phyloP scores from a whole-genome alignment of 2,113 vertebrate species.

The Fulmarus glacialis region DNA sequence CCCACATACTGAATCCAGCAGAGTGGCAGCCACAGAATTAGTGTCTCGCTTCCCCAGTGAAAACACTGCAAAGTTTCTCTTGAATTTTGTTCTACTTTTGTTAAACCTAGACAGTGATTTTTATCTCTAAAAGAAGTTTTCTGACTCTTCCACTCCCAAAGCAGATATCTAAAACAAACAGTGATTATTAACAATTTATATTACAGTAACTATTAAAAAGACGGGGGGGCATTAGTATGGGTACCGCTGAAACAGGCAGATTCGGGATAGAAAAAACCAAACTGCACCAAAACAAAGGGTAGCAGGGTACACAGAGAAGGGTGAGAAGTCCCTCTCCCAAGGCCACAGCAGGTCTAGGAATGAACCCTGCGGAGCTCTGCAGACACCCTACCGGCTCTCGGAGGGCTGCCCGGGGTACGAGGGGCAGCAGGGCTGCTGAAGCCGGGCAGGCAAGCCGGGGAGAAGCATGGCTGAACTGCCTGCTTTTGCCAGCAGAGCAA shows the following conservation, averaged over 20 bases:
- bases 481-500: neutral
- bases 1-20: constrained; percentile 34
- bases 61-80: neutral
- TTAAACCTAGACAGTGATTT: neutral
- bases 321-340: neutral
- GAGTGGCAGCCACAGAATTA: constrained; percentile 8
- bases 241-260: neutral
- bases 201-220: neutral
- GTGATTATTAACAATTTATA: neutral
- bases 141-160: neutral
- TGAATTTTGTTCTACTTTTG: constrained; percentile 21
- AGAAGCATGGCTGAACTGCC: fast-evolving
- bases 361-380: too few relatives aligned
- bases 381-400: neutral
- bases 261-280: neutral
- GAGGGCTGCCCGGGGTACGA: neutral
- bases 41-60: neutral
- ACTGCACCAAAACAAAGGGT: neutral
- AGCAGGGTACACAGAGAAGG: neutral
- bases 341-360: neutral
- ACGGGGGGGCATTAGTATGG: fast-evolving
- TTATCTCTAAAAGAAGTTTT: neutral
- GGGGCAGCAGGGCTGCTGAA: neutral
- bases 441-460: neutral
- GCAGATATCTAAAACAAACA: neutral